Evolutionary conservation across 2,888 invertebrate genomes (phyloP), one percentile per base, ranked within the genome.

Genomic region (Hedya salicella): DNA sequence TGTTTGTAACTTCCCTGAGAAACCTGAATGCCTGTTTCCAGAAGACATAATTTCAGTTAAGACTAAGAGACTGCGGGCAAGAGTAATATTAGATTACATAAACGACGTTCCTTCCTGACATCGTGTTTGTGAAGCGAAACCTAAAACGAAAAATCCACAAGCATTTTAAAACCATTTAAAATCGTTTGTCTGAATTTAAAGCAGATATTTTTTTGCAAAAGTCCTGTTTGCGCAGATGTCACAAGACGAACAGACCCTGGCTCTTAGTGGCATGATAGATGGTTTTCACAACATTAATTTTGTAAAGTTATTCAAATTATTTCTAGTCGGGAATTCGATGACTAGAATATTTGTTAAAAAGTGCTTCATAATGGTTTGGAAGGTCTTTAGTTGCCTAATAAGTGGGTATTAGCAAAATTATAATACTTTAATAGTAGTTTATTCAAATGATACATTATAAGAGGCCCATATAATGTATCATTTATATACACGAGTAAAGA

Each of bases 231-330:
- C 36, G 52, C 59, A 16, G 39, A 65, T 39, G 65, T 65, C 65
- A 60, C 59, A 19, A 52, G 44, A 63, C 39, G 52, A 59, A 65
- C 59, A 60, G 53, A 65, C 65, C 52, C 17, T 36, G 59, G 59
- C 46, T 65, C 65, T 59, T 40, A n/a, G 36, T 44, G 36, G 14
- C 46, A 46, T 65, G 65, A 65, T 65, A 52, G 59, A 65, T 65
- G 59, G 46, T 44, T 59, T 52, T 60, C 19, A 44, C 59, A 48
- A 53, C 59, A 65, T 65, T 59, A 59, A 65, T 65, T 65, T 65
- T 48, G 30, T 52, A 65, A 65, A 65, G 52, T 65, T 65, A 60
- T 60, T 60, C 46, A 46, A 65, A 65, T 52, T 32, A 52, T 60
- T 39, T 59, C 39, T 57, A 65, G 52, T 52, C 52, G 14, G 39